Base-by-base conservation (phyloP, 2,888 invertebrate genomes). In the Drosophila bunnanda region DNA sequence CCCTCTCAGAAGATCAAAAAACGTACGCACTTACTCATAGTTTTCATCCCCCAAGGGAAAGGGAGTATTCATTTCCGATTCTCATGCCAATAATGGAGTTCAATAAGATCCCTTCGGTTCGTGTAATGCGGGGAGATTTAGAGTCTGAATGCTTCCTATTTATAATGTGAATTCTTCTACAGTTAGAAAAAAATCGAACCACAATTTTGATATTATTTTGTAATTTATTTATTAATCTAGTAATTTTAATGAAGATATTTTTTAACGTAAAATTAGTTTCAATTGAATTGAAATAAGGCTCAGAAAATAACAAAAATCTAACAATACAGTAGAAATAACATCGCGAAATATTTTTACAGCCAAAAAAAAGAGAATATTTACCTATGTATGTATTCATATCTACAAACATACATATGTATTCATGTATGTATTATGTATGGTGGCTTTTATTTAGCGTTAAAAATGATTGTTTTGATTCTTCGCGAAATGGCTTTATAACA, bases 1-100 rank as follows among this genome's bases (percentile, higher is more conserved):
- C 78, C 76, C 32, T 52, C 72, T 13, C 90, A 91, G 59, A 91
- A 91, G 81, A 78, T 78, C 48, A 89, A 89, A 61, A 90, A 89
- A 72, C 76, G 88, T 87, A 77, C 70, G 86, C 88, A 72, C 30
- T 22, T 34, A 22, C 10, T 32, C 10, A 9, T 22, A 43, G 22
- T 30, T 22, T 58, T 36, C 22, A 20, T 13, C 34, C 30, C 46
- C n/a, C 4, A 22, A 41, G 13, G 9, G 15, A 59, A 28, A 13
- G 28, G 12, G 8, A 20, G 52, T 58, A 28, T 28, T 28, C 6
- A 28, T 34, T 50, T 9, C 20, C 15, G 20, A 28, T 43, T 17
- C n/a, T 32, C 30, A 30, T 34, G 15, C 39, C 34, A 36, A 53
- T 53, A 36, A 36, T 36, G 12, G 12, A n/a, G 22, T n/a, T 36